Evolutionary conservation across 2,888 invertebrate species (phyloP).

Genomic region (Gnatocerus cornutus): DNA sequence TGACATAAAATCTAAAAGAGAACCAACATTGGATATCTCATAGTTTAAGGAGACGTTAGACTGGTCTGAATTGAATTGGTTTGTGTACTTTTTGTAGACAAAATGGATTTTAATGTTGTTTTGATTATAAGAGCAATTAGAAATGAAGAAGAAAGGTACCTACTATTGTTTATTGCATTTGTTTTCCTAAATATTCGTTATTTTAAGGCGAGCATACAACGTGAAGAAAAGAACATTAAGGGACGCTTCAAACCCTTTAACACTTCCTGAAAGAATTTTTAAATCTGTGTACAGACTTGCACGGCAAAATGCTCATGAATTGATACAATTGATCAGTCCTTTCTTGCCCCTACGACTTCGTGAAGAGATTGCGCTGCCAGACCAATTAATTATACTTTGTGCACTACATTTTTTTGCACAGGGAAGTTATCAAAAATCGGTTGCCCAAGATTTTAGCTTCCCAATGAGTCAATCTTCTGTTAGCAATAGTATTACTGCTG

Average conservation of each 20-base stretch:
- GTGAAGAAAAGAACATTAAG: conserved; percentile 17
- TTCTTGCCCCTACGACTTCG: conserved; percentile 7
- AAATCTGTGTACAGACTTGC: conserved; percentile 8
- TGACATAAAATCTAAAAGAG: too few relatives aligned
- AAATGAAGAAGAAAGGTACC: too few relatives aligned
- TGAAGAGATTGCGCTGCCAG: conserved; percentile 6
- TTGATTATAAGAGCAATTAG: too few relatives aligned
- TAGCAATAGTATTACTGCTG: conserved; percentile 13
- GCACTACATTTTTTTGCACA: conserved; percentile 16
- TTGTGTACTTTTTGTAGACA: too few relatives aligned
- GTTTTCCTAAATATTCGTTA: too few relatives aligned
- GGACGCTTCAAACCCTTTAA: conserved; percentile 9
- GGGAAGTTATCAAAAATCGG: conserved; percentile 11
- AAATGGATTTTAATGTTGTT: too few relatives aligned
- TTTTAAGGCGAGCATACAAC: too few relatives aligned
- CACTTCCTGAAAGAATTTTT: conserved; percentile 15
- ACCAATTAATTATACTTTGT: conserved; percentile 1
- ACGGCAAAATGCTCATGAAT: conserved; percentile 7
- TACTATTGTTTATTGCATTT: too few relatives aligned
- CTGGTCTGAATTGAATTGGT: too few relatives aligned
- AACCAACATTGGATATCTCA: too few relatives aligned
- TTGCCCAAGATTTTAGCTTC: conserved; percentile 11
- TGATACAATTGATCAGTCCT: conserved; percentile 4
- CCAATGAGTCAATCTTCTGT: too few relatives aligned
- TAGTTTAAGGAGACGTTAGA: too few relatives aligned